Base-by-base conservation (phyloP, 2,797 vertebrate species). In the Lepilemur septentrionalis region DNA sequence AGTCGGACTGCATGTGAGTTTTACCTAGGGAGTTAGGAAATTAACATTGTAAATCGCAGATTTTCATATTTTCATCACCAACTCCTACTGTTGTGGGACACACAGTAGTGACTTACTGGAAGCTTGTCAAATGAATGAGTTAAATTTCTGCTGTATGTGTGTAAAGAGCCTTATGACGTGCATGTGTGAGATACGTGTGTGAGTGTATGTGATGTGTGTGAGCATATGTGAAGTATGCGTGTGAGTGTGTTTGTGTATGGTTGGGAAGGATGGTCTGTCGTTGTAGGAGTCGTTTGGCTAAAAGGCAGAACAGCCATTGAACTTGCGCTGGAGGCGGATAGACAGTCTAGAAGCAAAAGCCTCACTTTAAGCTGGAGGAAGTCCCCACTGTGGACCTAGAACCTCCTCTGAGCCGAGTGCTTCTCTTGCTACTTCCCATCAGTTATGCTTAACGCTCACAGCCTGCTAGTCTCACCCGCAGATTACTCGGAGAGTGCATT, bases 341-440 rank as follows among this genome's bases (percentile, higher is more conserved):
- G 52, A 38, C 25, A 5, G 3, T 35, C 67, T 55, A 41, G 78
- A 76, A 69, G 15, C 1, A 8, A 7, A 52, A 59, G 11, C 20
- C 41, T 79, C 52, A 17, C 35, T 4, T 20, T 22, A 22, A 22
- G 22, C 15, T 17, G 1, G 57, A 35, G 38, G 63, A n/a, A 83
- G 23, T 69, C 41, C 7, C 32, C 9, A 0, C 20, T 48, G 5
- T 20, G n/a, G 69, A 7, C 22, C 0, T 1, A 23, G 43, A n/a
- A 8, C 41, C 70, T 69, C 2, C 2, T 23, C 38, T 59, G 5
- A 81, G 48, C 30, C 7, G 23, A n/a, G 41, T 22, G 2, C 59
- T 67, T 78, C 43, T 30, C 61, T 76, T 1, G 7, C 57, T 52
- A 22, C 69, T 35, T 35, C 32, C 25, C 17, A 1, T 11, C 7